Base-by-base conservation (phyloP, 2,797 vertebrate genomes). In the Peromyscus melanophrys region DNA sequence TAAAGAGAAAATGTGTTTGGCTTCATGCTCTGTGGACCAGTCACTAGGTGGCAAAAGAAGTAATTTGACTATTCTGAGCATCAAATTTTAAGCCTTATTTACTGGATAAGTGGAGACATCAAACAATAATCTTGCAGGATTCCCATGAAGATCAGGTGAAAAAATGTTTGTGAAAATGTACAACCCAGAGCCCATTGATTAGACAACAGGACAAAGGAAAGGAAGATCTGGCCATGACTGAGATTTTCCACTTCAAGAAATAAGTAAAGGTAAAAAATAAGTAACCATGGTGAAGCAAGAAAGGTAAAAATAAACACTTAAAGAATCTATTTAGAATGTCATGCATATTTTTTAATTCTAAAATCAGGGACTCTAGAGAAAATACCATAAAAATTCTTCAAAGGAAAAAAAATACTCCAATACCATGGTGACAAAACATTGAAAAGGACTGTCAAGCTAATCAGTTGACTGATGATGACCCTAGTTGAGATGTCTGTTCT, bases 381-480 rank as follows among this genome's bases (percentile, higher is more conserved):
- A 97, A 96, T 90, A 0, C 57, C 61, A 96, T 97, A 94, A 92
- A 94, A 0, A 29, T 89, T 31, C 95, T 97, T 0, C 25, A 96
- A 97, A 52, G 59, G 92, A 80, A 75, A 94, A 94, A 27, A 94
- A 27, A 0, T 0, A 90, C 67, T 89, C 34, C 55, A 86, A 57
- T 96, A 94, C 82, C 95, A 4, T 63, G 0, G 0, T 92, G 65
- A 63, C 49, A 78, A 2, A n/a, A 95, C 43, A 95, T 69, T 92
- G 52, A 55, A 55, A 55, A 55, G 52, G 52, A n/a, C 91, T 96
- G 75, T 81, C 55, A 92, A 46, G 21, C 88, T 92, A 49, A 97
- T 67, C 1, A 52, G 31, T 46, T 97, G 75, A 96, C 65, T 90
- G 96, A 31, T 65, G 27, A 97, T 97, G 96, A 95, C 92, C 0